A percentile compares a stretch with the other conserved stretches of the same genome.
These are phyloP conservation scores for Poecilobothrus nobilitatus DNA, from an alignment of 2,888 invertebrate species.

Conservation along the genomic window DNA sequence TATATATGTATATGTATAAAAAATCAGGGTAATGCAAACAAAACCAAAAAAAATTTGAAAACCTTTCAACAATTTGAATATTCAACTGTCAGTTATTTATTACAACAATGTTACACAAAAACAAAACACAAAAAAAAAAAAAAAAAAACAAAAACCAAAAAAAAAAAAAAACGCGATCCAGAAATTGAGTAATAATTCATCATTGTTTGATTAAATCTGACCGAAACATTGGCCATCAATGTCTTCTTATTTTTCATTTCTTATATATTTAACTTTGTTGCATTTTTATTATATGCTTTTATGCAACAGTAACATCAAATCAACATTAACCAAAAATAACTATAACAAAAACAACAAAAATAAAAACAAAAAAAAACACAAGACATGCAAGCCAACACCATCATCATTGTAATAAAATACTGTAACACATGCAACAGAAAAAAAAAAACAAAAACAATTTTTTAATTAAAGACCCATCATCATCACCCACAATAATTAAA, in stretches of 20 bases:
- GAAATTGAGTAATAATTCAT: conserved; percentile 4
- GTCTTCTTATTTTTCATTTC: not conserved
- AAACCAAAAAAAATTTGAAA: not conserved
- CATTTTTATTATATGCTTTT: too few relatives aligned
- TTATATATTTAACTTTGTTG: not conserved
- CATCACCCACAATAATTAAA: conserved; percentile 3
- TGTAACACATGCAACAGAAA: not conserved
- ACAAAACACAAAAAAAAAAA: too few relatives aligned
- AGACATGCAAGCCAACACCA: too few relatives aligned
- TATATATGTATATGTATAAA: not conserved
- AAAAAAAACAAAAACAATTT: not conserved
- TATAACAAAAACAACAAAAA: too few relatives aligned
- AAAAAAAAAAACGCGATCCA: not conserved
- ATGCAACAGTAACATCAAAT: too few relatives aligned
- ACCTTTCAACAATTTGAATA: not conserved
- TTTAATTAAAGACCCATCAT: too few relatives aligned
- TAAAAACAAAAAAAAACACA: too few relatives aligned
- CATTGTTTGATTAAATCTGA: conserved; percentile 1
- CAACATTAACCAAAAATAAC: too few relatives aligned
- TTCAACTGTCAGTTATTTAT: not conserved
- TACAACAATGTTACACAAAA: too few relatives aligned
- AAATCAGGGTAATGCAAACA: not conserved
- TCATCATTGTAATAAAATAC: too few relatives aligned
- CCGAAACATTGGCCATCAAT: conserved; percentile 6
- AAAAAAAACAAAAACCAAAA: too few relatives aligned